phyloP scores from a whole-genome alignment of 2,113 vertebrate genomes.

The Serilophus lunatus region DNA sequence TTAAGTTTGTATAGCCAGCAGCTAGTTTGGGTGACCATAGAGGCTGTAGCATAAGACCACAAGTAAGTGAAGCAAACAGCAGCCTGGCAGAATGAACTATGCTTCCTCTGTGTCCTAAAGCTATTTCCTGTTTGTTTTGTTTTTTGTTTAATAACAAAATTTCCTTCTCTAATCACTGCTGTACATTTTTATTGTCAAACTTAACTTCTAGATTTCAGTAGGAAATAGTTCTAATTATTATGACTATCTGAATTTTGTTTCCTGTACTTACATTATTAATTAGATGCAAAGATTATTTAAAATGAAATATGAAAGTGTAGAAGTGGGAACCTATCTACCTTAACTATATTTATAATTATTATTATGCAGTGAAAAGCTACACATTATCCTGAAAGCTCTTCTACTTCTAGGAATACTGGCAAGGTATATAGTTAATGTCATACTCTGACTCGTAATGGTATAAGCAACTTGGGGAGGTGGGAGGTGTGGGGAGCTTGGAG shows the following conservation, averaged over 20 bases:
- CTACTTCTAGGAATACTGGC: not conserved
- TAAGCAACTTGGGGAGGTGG: not conserved
- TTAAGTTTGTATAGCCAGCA: not conserved
- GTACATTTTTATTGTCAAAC: not conserved
- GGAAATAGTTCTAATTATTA: not conserved
- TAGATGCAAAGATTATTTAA: not conserved
- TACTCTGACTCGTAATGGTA: not conserved
- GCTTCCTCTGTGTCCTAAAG: not conserved
- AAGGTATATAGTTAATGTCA: not conserved
- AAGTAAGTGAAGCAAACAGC: not conserved
- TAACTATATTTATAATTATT: not conserved
- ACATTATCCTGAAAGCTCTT: not conserved
- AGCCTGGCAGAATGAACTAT: not conserved
- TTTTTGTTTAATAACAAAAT: not conserved
- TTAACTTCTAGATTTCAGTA: not conserved
- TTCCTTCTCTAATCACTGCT: not conserved
- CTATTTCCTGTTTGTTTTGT: accelerated
- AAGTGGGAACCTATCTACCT: not conserved
- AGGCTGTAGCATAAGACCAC: not conserved
- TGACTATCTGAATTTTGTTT: not conserved
- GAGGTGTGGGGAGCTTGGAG: no score
- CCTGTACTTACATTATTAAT: not conserved
- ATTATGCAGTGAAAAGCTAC: not conserved
- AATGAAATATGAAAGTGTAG: not conserved
- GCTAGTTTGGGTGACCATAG: not conserved